Evolutionary conservation across 1,140 invertebrate species (phyloP), one percentile per base, ranked within the genome.

Genomic region (Latrodectus geometricus): DNA sequence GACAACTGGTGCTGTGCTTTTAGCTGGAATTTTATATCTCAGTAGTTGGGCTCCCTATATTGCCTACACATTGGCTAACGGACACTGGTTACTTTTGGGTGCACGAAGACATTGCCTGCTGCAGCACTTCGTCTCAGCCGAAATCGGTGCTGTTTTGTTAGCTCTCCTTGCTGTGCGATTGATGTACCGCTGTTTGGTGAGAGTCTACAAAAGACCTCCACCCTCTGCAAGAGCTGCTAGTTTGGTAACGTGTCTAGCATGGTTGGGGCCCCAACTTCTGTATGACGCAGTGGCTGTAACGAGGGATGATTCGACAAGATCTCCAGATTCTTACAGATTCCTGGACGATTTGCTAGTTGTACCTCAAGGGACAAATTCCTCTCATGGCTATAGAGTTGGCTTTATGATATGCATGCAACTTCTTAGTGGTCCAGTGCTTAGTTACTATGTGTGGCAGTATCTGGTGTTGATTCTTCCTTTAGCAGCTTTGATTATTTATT

Each of bases 401-500:
- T 88, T 89, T 66, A 88, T 89, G 83, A 80, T 89, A 15, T 89
- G 89, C 73, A 87, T 89, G 76, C 87, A 88, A 48, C 54, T 75
- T 21, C 68, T 89, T 8, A 87, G 79, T 49, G 76, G 76, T 1
- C 77, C 78, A 4, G 82, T 88, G 9, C 72, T 89, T 4, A 87
- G 85, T 82, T 88, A 88, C 35, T 87, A 89, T 15, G 75, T 83
- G 48, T 88, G 88, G 87, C 89, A 89, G 70, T 89, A 89, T 69
- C 69, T 88, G 21, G 82, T 89, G 2, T n/a, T 89, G 49, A 82
- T 88, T n/a, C 72, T 89, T 48, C 89, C 89, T 17, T 68, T 88
- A 56, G 87, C 88, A 0, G 70, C 80, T n/a, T 11, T 89, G 17
- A 49, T 89, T 35, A 68, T 88, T 9, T 86, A 88, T 14, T 89